Percentiles rank a stretch among this genome's conserved stretches.
Evolutionary conservation across 2,888 invertebrate genomes (phyloP).

Genomic region (Microctonus hyperodae): DNA sequence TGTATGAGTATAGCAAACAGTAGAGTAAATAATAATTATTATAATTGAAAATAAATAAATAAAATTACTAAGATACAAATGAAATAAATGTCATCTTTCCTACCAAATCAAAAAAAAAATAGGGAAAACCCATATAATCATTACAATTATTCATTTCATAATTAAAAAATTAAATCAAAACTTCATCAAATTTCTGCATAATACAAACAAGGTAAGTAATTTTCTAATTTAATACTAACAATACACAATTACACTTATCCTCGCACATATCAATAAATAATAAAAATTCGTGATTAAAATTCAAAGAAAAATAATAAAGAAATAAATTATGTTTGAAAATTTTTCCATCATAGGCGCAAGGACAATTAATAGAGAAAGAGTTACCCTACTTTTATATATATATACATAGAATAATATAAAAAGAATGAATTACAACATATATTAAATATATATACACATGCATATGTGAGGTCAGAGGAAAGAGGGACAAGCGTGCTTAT

Average conservation of each 20-base stretch:
- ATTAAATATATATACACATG: conserved; percentile 30
- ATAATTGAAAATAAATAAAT: conserved; percentile 60
- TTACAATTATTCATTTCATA: not conserved
- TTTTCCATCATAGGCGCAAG: conserved; percentile 27
- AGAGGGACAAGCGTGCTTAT: conserved; percentile 62
- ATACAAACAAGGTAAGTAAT: not conserved
- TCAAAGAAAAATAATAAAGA: not conserved
- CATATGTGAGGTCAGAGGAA: conserved; percentile 44
- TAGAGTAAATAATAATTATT: conserved; percentile 57
- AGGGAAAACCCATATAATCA: not conserved
- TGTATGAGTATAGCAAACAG: conserved; percentile 60
- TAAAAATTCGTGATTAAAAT: too few species aligned
- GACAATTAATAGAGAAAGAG: not conserved
- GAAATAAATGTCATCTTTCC: conserved; percentile 47
- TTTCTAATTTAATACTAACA: not conserved
- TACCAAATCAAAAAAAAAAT: conserved; percentile 37
- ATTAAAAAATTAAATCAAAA: not conserved
- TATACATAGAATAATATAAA: not conserved
- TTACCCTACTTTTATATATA: too few species aligned
- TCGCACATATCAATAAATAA: too few species aligned
- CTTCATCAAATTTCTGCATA: not conserved
- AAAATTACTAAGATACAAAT: conserved; percentile 39
- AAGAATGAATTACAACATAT: not conserved
- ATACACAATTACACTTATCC: too few species aligned
- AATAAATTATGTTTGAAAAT: not conserved